Conservation (phyloP, 2,888 invertebrate genomes). For the Epistrophella euchroma region DNA sequence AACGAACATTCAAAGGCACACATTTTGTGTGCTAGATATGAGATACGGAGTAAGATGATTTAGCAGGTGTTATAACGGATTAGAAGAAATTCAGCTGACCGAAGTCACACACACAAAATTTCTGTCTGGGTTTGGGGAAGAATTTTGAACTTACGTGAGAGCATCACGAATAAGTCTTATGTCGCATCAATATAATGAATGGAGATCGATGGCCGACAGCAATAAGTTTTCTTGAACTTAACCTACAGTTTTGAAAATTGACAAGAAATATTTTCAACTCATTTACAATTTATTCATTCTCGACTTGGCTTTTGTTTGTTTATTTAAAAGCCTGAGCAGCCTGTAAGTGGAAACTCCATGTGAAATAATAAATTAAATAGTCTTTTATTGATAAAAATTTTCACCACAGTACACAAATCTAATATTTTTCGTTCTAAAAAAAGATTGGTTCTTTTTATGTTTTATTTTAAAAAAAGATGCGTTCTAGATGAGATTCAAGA, state of each 20-base stretch:
- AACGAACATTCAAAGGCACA: conserved; percentile 28
- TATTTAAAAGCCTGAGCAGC: no score
- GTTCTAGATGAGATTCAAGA: no score
- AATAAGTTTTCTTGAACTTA: conserved; percentile 13
- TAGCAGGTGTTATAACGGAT: neutral
- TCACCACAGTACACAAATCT: no score
- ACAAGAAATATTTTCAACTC: conserved; percentile 5
- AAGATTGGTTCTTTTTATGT: no score
- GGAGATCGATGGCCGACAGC: neutral
- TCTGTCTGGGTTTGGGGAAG: conserved; percentile 5
- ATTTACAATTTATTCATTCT: neutral
- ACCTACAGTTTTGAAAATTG: neutral
- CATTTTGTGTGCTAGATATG: conserved; percentile 25
- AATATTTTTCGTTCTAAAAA: no score
- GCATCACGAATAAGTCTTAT: conserved; percentile 10
- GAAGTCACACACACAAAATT: neutral
- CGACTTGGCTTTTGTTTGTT: neutral
- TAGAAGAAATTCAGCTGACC: neutral
- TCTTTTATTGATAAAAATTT: no score
- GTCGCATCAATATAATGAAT: conserved; percentile 13
- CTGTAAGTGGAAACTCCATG: neutral
- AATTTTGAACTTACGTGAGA: conserved; percentile 5
- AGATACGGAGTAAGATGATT: neutral
- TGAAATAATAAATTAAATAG: neutral
- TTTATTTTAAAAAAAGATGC: no score